These are phyloP conservation scores for Drosophila busckii DNA, from an alignment of 1,140 invertebrate genomes.

Conservation along the genomic window DNA sequence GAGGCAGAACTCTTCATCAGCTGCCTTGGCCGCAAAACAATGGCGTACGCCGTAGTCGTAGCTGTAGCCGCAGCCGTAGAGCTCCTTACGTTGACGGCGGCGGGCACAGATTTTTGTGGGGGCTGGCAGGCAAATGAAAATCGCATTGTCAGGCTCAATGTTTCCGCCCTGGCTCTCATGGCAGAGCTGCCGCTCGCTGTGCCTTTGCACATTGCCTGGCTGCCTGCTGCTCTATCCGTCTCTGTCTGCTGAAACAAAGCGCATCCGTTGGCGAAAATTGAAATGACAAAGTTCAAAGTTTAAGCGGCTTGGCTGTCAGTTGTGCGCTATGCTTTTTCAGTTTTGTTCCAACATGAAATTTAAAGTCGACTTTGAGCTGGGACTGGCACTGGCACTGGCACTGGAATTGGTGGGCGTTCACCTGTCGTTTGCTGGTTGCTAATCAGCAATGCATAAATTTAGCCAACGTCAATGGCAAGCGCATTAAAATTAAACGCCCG, in stretches of 20 bases:
- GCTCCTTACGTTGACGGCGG: constrained; percentile 40
- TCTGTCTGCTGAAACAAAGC: constrained; percentile 65
- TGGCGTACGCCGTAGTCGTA: too few species aligned
- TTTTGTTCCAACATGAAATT: neutral
- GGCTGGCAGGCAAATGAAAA: constrained; percentile 71
- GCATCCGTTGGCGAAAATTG: constrained; percentile 78
- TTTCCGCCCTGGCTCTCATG: constrained; percentile 50
- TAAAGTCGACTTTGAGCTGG: constrained; percentile 38
- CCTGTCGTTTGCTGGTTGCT: constrained; percentile 34
- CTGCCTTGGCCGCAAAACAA: constrained; percentile 60
- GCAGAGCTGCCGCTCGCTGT: neutral
- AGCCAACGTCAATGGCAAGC: constrained; percentile 41
- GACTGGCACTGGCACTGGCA: neutral
- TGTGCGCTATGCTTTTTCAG: constrained; percentile 28
- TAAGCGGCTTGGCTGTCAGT: constrained; percentile 77
- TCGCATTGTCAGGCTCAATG: constrained; percentile 74
- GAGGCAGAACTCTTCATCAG: constrained; percentile 32
- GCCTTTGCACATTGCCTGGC: too few species aligned
- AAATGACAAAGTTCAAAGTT: constrained; percentile 79
- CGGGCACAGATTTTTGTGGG: constrained; percentile 33
- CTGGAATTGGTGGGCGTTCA: neutral
- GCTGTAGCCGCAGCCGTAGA: constrained; percentile 16
- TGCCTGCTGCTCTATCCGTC: constrained; percentile 9
- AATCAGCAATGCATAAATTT: constrained; percentile 55
- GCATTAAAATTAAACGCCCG: constrained; percentile 54